Base-by-base conservation (phyloP, 2,113 vertebrate species). In the Trochalopteron elliotii region DNA sequence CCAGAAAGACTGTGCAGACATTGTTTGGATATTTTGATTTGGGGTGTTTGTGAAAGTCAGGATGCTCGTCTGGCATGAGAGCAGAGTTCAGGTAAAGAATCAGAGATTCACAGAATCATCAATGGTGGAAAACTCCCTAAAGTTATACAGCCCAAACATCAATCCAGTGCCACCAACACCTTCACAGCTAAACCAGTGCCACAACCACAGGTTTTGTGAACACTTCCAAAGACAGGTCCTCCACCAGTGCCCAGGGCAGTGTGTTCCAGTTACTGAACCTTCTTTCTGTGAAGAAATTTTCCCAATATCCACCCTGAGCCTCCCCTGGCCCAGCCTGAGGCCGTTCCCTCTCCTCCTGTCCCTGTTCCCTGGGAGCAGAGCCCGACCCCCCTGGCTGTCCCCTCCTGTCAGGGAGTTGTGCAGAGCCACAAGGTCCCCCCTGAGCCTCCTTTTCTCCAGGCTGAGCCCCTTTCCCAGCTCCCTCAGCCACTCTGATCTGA, bases 261-360 rank as follows among this genome's bases (percentile, higher is more conserved):
- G 10, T n/a, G 35, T 42, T 55, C 42, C 35, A 56, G 2, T 4
- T 18, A 31, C 42, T 64, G 50, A 64, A 31, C 31, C 12, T 7
- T 6, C 3, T 56, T 56, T 56, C 42, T 30, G 25, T 16, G 14
- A 12, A 31, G 30, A 40, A 40, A 42, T 42, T 12, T 28, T 25
- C 24, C 56, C 31, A 20, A 1, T 15, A 11, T 31, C 25, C 30
- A 7, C 0, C 4, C n/a, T 40, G 40, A 15, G 0, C 16, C n/a
- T 55, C 2, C 65, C 40, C 47, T 55, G 33, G 55, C 47, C 0
- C 39, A 70, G 65, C 47, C 1, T 17, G 65, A 63, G 49, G 47
- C 40, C 1, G 0, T 56, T 56, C 5, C 56, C 55, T 71, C 40
- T 63, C 23, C 2, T 79, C 16, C n/a, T 71, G 5, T 55, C 65